phyloP scores from a whole-genome alignment of 2,797 vertebrate genomes.

The Gila robusta region DNA sequence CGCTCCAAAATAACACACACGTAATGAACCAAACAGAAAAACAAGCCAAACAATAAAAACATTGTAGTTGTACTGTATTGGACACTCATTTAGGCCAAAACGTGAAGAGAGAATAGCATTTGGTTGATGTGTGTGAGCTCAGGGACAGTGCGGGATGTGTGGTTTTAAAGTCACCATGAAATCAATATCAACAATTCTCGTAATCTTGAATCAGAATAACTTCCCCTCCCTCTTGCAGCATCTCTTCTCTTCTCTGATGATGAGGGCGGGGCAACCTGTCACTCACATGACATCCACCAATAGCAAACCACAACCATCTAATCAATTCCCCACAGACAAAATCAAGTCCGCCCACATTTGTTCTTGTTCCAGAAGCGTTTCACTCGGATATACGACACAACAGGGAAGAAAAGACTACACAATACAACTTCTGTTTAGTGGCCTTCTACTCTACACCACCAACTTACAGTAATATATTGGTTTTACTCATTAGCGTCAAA shows the following conservation, averaged over 20 bases:
- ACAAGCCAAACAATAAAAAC: background rate
- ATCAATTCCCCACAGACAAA: background rate
- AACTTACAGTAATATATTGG: constrained; percentile 19
- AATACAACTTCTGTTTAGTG: too few relatives aligned
- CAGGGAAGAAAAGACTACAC: background rate
- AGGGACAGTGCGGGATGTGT: constrained; percentile 61
- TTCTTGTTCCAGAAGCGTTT: background rate
- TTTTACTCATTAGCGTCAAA: constrained; percentile 7
- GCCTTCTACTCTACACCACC: background rate
- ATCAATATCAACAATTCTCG: background rate
- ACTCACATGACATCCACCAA: background rate
- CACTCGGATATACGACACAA: background rate
- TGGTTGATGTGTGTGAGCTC: constrained; percentile 58
- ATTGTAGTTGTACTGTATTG: background rate
- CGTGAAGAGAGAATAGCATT: constrained; percentile 58
- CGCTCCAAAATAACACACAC: constrained; percentile 53
- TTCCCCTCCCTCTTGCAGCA: too few relatives aligned
- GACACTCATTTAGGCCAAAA: constrained; percentile 14
- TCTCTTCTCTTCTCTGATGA: background rate
- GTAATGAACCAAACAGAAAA: constrained; percentile 31
- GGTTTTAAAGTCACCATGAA: constrained; percentile 77
- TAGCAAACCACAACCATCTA: background rate
- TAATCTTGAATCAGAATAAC: background rate
- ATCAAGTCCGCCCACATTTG: background rate
- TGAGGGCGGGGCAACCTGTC: background rate